Conservation (phyloP, 2,113 vertebrate species). For the Lamprologus callipterus region DNA sequence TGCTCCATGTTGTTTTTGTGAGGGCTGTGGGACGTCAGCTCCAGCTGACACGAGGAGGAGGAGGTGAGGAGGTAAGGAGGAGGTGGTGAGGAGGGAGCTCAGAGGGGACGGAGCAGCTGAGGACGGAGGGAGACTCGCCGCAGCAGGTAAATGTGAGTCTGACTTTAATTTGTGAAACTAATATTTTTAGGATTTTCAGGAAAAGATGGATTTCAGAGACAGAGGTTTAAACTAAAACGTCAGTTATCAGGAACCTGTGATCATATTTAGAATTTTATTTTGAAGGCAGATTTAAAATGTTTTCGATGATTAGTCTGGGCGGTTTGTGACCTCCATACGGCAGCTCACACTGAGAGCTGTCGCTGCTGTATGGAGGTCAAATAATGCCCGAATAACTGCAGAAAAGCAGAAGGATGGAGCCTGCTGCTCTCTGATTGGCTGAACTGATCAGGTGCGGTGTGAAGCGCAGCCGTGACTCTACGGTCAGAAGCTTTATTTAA, state of each 20-base stretch:
- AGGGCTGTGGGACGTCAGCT: neutral
- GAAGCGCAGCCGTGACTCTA: neutral
- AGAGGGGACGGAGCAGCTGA: neutral
- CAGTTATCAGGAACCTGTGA: rapidly evolving
- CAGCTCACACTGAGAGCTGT: neutral
- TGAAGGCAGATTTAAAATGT: neutral
- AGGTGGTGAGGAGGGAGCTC: neutral
- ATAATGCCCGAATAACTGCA: rapidly evolving
- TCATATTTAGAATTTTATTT: neutral
- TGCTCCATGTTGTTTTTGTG: neutral
- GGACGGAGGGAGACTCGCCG: neutral
- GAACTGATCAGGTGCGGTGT: rapidly evolving
- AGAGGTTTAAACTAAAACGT: neutral
- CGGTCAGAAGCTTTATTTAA: neutral
- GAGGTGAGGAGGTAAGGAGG: neutral
- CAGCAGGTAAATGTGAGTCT: neutral
- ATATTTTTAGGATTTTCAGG: neutral
- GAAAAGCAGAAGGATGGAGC: neutral
- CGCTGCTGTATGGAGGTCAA: neutral
- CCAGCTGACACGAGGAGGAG: neutral
- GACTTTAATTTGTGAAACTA: neutral
- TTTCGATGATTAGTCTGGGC: neutral
- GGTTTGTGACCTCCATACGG: rapidly evolving
- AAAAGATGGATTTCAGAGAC: neutral
- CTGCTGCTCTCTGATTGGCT: neutral